Conservation (phyloP, 2,797 vertebrate genomes). For the Mionectes olivaceus region DNA sequence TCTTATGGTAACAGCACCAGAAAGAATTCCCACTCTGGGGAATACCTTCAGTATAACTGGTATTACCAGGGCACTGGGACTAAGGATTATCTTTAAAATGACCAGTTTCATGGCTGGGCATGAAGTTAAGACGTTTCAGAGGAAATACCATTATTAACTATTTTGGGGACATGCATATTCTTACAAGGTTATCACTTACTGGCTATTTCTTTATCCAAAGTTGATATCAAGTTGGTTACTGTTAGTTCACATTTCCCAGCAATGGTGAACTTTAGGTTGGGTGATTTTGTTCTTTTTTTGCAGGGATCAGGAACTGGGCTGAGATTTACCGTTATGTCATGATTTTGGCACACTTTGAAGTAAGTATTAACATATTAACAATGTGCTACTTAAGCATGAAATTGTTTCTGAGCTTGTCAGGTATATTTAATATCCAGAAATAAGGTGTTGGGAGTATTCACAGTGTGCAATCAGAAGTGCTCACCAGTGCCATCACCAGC, state of each 20-base stretch:
- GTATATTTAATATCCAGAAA: background rate
- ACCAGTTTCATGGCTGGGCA: background rate
- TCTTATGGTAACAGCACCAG: conserved; percentile 45
- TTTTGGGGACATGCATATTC: background rate
- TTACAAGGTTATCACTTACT: rapidly evolving
- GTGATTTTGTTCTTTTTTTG: background rate
- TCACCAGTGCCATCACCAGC: background rate
- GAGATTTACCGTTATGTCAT: conserved; percentile 64
- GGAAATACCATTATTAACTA: background rate
- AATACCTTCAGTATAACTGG: background rate
- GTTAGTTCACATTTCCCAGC: background rate
- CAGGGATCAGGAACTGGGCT: conserved; percentile 63
- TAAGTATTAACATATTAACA: background rate
- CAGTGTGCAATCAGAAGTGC: background rate
- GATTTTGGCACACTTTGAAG: conserved; percentile 61
- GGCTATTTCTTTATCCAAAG: background rate
- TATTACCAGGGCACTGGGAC: background rate
- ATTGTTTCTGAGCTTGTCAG: background rate
- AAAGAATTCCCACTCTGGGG: background rate
- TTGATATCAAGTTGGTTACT: background rate
- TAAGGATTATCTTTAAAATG: background rate
- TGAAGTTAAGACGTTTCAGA: background rate
- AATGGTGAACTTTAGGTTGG: background rate
- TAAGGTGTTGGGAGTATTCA: background rate
- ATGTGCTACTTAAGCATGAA: background rate